Percentiles rank a stretch among this genome's conserved stretches.
Evolutionary conservation across 2,797 vertebrate species (phyloP).

Genomic region (Sebastes elongatus): DNA sequence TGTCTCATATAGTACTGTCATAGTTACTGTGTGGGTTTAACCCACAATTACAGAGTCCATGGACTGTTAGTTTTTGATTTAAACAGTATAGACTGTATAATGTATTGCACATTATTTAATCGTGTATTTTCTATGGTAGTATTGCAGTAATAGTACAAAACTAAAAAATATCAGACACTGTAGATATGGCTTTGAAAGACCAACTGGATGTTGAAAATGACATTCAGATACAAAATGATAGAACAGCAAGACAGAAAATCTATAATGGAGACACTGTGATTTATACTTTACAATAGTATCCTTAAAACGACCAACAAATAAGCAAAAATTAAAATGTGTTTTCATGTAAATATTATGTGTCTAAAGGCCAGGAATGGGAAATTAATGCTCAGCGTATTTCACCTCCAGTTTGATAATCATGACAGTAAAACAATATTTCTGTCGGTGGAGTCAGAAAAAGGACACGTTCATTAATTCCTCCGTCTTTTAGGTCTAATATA

Average conservation of each 20-base stretch:
- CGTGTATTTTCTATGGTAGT: neutral
- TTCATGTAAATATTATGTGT: neutral
- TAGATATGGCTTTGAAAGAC: neutral
- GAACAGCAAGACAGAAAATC: neutral
- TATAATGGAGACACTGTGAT: neutral
- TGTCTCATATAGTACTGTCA: neutral
- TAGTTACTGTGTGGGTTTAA: neutral
- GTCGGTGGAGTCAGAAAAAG: neutral
- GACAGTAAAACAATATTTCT: neutral
- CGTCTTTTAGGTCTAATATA: neutral
- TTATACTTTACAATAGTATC: neutral
- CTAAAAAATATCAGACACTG: neutral
- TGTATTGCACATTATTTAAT: neutral
- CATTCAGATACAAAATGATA: neutral
- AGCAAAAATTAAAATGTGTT: fast-evolving
- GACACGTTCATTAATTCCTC: neutral
- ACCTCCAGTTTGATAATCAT: neutral
- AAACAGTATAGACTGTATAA: neutral
- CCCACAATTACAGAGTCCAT: neutral
- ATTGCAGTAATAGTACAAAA: neutral
- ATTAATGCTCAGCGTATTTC: neutral
- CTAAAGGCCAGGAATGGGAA: neutral
- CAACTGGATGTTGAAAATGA: neutral
- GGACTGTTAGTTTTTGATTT: neutral
- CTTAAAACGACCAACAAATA: neutral